phyloP scores from a whole-genome alignment of 2,888 invertebrate species.

The Nymphalis polychloros region DNA sequence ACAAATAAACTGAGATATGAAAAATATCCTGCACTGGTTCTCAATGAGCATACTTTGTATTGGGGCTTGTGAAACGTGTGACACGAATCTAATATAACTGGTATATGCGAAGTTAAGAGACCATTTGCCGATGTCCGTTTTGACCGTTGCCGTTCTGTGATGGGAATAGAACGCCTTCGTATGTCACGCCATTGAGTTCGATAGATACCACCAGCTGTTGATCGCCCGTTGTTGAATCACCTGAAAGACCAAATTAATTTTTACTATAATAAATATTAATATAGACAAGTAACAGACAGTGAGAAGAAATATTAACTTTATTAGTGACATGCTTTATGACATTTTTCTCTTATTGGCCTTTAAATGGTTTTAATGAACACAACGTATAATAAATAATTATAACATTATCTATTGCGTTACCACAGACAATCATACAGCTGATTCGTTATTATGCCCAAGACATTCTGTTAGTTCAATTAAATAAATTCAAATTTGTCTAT shows the following conservation, averaged over 20 bases:
- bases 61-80: constrained; percentile 2
- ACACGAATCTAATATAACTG: constrained; percentile 12
- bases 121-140: constrained; percentile 73
- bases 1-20: background rate
- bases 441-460: no score
- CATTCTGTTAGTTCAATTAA: no score
- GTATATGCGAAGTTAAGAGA: constrained; percentile 56
- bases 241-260: constrained; percentile 71
- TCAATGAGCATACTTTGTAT: constrained; percentile 8
- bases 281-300: background rate
- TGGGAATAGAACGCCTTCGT: constrained; percentile 95
- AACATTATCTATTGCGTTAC: no score
- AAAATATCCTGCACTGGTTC: constrained; percentile 14
- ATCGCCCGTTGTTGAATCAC: constrained; percentile 90
- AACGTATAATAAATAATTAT: no score
- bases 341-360: no score
- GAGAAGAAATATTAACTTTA: background rate
- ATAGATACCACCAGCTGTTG: constrained; percentile 96
- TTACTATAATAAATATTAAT: background rate
- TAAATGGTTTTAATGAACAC: no score
- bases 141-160: constrained; percentile 69
- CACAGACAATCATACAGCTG: no score
- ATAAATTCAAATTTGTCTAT: no score
- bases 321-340: background rate
- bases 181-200: constrained; percentile 97